Evolutionary conservation across 2,113 vertebrate genomes (phyloP).

Genomic region (Parus major): DNA sequence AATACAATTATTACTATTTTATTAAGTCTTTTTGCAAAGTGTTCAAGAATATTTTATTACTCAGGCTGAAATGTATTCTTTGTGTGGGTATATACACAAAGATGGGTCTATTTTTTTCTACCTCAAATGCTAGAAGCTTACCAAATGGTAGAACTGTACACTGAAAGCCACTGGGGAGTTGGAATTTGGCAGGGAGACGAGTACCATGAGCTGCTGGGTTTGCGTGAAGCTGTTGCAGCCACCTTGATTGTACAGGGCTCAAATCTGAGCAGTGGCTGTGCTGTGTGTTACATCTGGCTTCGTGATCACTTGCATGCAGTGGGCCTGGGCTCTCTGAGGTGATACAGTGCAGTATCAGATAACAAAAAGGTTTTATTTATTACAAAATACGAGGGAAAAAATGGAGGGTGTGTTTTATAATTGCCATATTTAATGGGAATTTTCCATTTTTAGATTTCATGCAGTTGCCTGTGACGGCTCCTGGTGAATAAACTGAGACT

Average conservation of each 20-base stretch:
- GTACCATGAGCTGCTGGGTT: background rate
- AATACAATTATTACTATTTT: background rate
- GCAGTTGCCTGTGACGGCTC: background rate
- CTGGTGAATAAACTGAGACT: background rate
- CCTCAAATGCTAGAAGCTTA: background rate
- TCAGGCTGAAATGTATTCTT: background rate
- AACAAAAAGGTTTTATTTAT: background rate
- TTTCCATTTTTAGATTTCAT: constrained; percentile 27
- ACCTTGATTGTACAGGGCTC: background rate
- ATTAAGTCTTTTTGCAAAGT: background rate
- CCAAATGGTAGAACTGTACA: too few relatives aligned
- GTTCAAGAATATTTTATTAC: background rate
- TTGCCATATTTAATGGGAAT: background rate
- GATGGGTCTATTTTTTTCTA: background rate
- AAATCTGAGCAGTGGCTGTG: fast-evolving
- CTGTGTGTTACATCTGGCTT: background rate
- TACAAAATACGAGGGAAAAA: background rate
- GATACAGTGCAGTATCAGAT: background rate
- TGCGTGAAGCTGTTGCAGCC: background rate
- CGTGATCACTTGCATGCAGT: background rate
- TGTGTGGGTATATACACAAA: background rate
- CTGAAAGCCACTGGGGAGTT: background rate
- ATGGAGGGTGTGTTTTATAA: background rate
- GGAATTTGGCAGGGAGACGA: background rate
- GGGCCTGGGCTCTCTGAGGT: background rate